Base-by-base conservation (phyloP, 2,113 vertebrate species). In the Hystrix cristata region DNA sequence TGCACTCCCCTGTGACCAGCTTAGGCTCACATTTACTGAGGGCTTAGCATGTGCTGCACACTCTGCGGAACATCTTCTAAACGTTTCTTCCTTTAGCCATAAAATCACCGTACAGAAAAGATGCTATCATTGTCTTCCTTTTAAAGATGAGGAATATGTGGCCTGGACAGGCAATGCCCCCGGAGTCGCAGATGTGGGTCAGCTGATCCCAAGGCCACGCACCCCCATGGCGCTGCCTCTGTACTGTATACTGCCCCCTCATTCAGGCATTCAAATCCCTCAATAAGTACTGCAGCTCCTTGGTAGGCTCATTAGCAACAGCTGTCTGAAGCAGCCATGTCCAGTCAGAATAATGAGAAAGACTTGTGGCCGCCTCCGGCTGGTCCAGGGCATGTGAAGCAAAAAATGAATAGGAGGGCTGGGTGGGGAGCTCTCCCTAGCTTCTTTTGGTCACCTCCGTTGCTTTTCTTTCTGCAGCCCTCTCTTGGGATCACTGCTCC, bases 41-140 rank as follows among this genome's bases (percentile, higher is more conserved):
- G 19, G 46, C 25, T 94, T 90, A 51, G 4, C 15, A 46, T 31
- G 53, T 16, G 69, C 81, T 80, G 6, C 1, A 14, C 6, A 65
- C 18, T 81, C 10, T 38, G 25, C 43, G n/a, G 18, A 95, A 72
- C 34, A 18, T 3, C 8, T 91, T 96, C 89, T 21, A 96, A 76
- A 57, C 48, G 62, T 60, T 89, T 96, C 69, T n/a, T 84, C 10
- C n/a, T 31, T 81, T 94, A 81, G 16, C 48, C 71, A 91, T 65
- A 94, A 90, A 97, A 90, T 64, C 90, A 46, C 2, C 79, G 74
- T 62, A 38, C 0, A 12, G 51, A 15, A 31, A 23, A 53, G n/a
- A 18, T 79, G 51, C 23, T 72, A 59, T n/a, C 38, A 53, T 23
- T 80, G 51, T 71, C 21, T 48, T 14, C 15, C 78, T 90, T 65